Percentiles rank a stretch among this genome's conserved stretches.
Conservation (phyloP, 1,140 invertebrate species). For the Andrena cerasifolii region DNA sequence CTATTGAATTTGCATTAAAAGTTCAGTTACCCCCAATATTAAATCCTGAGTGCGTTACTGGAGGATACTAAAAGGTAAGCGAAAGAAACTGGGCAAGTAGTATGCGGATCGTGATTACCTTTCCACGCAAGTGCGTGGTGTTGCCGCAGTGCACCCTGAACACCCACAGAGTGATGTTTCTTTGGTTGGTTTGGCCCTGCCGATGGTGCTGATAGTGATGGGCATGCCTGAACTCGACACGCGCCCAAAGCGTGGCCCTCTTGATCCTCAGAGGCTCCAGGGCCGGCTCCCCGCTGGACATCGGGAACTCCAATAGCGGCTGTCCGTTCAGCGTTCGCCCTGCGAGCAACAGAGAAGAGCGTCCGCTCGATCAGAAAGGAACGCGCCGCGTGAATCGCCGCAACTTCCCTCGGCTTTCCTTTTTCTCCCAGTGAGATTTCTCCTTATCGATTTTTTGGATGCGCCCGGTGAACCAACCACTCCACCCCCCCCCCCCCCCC, state of each 20-base stretch:
- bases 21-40: too few relatives aligned
- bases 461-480: neutral
- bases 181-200: constrained; percentile 76
- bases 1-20: too few relatives aligned
- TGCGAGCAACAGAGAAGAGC: constrained; percentile 77
- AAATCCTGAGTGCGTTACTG: too few relatives aligned
- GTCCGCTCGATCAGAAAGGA: neutral
- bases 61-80: too few relatives aligned
- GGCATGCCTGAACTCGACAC: constrained; percentile 85
- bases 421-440: neutral
- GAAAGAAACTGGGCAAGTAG: neutral
- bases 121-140: constrained; percentile 83
- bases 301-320: constrained; percentile 91
- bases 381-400: neutral
- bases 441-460: constrained; percentile 22
- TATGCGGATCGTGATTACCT: constrained; percentile 76
- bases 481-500: neutral
- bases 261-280: constrained; percentile 86
- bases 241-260: constrained; percentile 89
- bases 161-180: constrained; percentile 86
- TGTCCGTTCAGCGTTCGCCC: constrained; percentile 92
- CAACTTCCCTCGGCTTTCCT: neutral
- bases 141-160: constrained; percentile 85
- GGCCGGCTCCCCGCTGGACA: constrained; percentile 84
- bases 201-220: constrained; percentile 82